These are phyloP conservation scores for Melanotus villosus DNA, from an alignment of 2,888 invertebrate genomes.

Conservation along the genomic window DNA sequence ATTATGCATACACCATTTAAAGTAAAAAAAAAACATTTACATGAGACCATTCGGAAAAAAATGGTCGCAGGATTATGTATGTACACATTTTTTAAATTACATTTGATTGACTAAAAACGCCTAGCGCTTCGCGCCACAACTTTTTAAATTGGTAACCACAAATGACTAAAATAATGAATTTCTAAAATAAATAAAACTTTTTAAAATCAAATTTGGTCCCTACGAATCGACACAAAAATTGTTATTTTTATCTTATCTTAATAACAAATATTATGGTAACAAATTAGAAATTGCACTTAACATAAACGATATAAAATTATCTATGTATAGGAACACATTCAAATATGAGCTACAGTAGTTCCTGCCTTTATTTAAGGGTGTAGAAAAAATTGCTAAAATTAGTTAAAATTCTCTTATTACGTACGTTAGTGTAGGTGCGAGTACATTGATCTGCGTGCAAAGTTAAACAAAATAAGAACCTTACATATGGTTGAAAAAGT, in stretches of 20 bases:
- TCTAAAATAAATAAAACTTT: too few species aligned
- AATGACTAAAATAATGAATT: conserved; percentile 34
- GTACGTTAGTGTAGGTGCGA: conserved; percentile 19
- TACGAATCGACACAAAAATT: conserved; percentile 1
- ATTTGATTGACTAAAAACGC: conserved; percentile 27
- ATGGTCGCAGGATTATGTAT: background rate
- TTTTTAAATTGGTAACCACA: conserved; percentile 43
- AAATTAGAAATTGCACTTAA: conserved; percentile 35
- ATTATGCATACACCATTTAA: conserved; percentile 36
- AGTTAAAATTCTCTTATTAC: conserved; percentile 19
- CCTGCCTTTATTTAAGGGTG: conserved; percentile 20
- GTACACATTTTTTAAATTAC: conserved; percentile 16
- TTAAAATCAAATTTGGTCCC: conserved; percentile 4
- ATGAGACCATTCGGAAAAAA: background rate
- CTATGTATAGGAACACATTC: conserved; percentile 34
- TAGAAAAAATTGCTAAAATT: conserved; percentile 22
- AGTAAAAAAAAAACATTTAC: conserved; percentile 41
- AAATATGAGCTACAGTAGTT: conserved; percentile 42
- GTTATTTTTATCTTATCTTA: background rate
- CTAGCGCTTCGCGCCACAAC: conserved; percentile 22
- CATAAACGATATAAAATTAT: conserved; percentile 15
- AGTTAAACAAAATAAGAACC: conserved; percentile 3
- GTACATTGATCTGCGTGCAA: conserved; percentile 8
- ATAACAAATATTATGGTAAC: conserved; percentile 31
- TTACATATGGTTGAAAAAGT: background rate